Evolutionary conservation across 2,113 vertebrate species (phyloP).

Genomic region (Psittacula cyanocephala): DNA sequence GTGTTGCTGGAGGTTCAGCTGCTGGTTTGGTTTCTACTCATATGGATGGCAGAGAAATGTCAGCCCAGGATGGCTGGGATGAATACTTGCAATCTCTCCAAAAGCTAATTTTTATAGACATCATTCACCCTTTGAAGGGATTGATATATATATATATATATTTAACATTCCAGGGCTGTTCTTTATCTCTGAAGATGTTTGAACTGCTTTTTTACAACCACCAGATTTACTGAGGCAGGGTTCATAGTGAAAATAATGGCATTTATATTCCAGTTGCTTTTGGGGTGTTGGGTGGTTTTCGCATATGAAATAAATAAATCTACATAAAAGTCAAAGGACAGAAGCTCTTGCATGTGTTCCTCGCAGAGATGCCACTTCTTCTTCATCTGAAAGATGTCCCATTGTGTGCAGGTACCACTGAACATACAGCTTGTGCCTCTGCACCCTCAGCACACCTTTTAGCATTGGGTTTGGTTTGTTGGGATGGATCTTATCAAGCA

Average conservation of each 20-base stretch:
- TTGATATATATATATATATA: background rate
- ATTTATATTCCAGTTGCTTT: background rate
- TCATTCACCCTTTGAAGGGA: background rate
- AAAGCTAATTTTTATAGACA: background rate
- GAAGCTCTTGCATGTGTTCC: background rate
- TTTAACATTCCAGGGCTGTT: background rate
- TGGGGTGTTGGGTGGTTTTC: background rate
- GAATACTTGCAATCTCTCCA: background rate
- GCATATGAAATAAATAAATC: background rate
- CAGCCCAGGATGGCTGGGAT: background rate
- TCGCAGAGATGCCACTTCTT: fast-evolving
- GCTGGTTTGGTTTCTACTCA: background rate
- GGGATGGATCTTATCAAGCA: background rate
- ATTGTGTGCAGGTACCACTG: background rate
- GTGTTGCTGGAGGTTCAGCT: background rate
- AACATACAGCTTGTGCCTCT: background rate
- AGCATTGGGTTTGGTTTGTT: fast-evolving
- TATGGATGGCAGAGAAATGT: background rate
- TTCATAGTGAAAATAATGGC: background rate
- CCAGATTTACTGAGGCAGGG: background rate
- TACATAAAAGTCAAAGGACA: background rate
- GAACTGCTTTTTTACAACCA: background rate
- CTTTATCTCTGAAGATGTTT: background rate
- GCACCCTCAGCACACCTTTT: background rate
- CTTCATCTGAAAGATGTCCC: fast-evolving